A percentile compares a stretch with the other conserved stretches of the same genome.
phyloP scores from a whole-genome alignment of 2,888 invertebrate species.

The Leucophora obtusa region DNA sequence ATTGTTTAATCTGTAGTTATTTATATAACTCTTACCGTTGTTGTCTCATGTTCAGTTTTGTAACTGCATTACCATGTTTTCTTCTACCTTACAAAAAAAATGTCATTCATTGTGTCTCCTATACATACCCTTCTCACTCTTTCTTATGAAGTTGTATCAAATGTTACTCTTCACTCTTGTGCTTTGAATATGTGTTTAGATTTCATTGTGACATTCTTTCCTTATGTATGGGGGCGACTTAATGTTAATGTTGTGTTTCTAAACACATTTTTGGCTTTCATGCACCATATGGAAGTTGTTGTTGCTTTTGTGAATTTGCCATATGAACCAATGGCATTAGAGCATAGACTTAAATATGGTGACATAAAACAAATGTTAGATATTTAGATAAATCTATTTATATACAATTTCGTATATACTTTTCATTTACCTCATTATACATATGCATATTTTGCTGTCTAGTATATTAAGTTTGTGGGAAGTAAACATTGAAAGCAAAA shows the following conservation, averaged over 20 bases:
- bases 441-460: too few species aligned
- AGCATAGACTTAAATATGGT: slow-evolving; percentile 15
- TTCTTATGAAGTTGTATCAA: not conserved
- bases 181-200: slow-evolving; percentile 10
- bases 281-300: slow-evolving; percentile 7
- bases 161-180: slow-evolving; percentile 22
- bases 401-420: too few species aligned
- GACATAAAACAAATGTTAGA: slow-evolving; percentile 25
- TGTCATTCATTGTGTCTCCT: slow-evolving; percentile 53
- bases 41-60: slow-evolving; percentile 29
- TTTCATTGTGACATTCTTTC: slow-evolving; percentile 53
- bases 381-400: too few species aligned
- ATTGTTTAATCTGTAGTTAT: not conserved
- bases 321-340: slow-evolving; percentile 48
- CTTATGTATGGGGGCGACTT: slow-evolving; percentile 44
- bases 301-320: slow-evolving; percentile 22
- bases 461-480: too few species aligned
- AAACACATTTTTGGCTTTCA: not conserved
- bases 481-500: too few species aligned
- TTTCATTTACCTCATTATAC: too few species aligned
- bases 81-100: slow-evolving; percentile 35
- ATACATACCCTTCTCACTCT: slow-evolving; percentile 39
- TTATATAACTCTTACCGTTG: not conserved
- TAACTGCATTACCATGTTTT: slow-evolving; percentile 43
- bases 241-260: slow-evolving; percentile 23